Conservation (phyloP, 2,797 vertebrate species). For the Eospalax fontanierii region DNA sequence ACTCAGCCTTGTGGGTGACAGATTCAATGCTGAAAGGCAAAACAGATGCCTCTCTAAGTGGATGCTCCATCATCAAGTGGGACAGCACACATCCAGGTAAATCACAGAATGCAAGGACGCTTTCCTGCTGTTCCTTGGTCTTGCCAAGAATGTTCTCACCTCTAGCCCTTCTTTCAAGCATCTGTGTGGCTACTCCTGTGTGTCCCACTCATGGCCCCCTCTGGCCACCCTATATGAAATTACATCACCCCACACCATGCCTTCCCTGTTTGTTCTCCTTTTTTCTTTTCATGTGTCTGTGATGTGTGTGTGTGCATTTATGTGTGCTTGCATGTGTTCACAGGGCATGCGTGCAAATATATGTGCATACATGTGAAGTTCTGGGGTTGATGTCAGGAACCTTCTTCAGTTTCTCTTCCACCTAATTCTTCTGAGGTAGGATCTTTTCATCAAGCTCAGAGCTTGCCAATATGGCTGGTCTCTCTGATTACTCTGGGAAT, state of each 20-base stretch:
- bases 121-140: not conserved
- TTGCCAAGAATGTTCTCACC: not conserved
- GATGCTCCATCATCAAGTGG: not conserved
- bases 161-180: not conserved
- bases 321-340: too few relatives aligned
- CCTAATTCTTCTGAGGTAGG: not conserved
- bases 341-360: not conserved
- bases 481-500: not conserved
- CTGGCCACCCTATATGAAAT: not conserved
- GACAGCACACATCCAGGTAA: not conserved
- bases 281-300: not conserved
- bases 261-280: not conserved
- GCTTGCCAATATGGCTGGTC: too few relatives aligned
- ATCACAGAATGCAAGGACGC: not conserved
- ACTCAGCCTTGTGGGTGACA: not conserved
- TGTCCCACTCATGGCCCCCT: not conserved
- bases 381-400: not conserved
- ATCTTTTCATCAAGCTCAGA: not conserved
- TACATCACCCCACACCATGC: not conserved
- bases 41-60: not conserved
- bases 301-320: too few relatives aligned
- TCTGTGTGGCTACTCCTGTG: not conserved
- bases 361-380: too few relatives aligned
- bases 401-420: not conserved
- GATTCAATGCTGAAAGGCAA: constrained; percentile 6